These are phyloP conservation scores for Spondyliosoma cantharus DNA, from an alignment of 2,797 vertebrate species.

Conservation along the genomic window DNA sequence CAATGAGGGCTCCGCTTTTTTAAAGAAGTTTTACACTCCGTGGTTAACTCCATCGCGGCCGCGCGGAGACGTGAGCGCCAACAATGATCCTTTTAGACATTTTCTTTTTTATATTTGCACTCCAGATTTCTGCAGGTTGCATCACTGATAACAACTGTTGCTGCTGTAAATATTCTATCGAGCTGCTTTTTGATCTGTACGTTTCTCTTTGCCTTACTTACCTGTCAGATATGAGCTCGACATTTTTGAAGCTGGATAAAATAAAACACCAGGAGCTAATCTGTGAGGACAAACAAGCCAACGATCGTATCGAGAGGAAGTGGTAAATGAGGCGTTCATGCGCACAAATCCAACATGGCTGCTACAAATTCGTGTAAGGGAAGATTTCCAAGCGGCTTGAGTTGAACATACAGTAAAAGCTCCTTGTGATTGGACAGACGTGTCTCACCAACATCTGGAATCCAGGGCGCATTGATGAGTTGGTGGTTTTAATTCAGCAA, in stretches of 20 bases:
- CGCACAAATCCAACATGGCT: neutral
- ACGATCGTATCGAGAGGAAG: neutral
- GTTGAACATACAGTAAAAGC: slow-evolving; percentile 15
- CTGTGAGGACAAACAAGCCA: neutral
- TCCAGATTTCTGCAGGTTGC: slow-evolving; percentile 46
- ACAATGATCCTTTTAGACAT: neutral
- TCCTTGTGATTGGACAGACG: neutral
- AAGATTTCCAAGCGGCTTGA: slow-evolving; percentile 1
- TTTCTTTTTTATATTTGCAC: neutral
- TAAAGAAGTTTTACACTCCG: neutral
- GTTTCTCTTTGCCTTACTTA: slow-evolving; percentile 26
- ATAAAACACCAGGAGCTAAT: neutral
- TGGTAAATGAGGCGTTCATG: neutral
- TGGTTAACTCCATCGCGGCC: slow-evolving; percentile 44
- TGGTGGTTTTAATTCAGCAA: slow-evolving; percentile 11
- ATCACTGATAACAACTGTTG: slow-evolving; percentile 32
- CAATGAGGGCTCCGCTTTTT: slow-evolving; percentile 33
- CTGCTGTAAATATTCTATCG: slow-evolving; percentile 34
- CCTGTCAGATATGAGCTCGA: slow-evolving; percentile 14
- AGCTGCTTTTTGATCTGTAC: slow-evolving; percentile 31
- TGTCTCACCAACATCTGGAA: neutral
- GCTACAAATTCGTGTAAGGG: neutral
- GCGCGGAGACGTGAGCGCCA: too few species aligned
- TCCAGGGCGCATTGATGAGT: neutral
- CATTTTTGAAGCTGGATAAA: slow-evolving; percentile 6